Evolutionary conservation across 2,888 invertebrate genomes (phyloP), one percentile per base, ranked within the genome.

Genomic region (Tricholauxania praeusta): DNA sequence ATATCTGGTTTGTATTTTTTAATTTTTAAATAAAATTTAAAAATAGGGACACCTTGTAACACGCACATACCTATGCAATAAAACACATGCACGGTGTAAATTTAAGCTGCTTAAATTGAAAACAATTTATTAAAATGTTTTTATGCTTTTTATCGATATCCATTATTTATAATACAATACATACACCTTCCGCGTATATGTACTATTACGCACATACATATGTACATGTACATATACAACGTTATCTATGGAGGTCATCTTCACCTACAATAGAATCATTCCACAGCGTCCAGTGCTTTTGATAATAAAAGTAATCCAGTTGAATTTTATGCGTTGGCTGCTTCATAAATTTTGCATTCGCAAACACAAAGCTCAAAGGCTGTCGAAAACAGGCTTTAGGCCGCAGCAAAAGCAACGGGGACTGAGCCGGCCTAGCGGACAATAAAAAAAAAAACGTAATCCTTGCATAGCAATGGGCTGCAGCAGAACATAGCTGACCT

Each of bases 101-200:
- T 67, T 68, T 64, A 64, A 72, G 72, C 74, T 22, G 64, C 72
- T 74, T 69, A 72, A 74, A 74, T 69, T 39, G 72, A 64, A 59
- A 68, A 69, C 68, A 74, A 69, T 74, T 74, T 72, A 74, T 72
- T 74, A 72, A 74, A 74, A 72, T 69, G 74, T 72, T 74, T 71
- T 69, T 67, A 68, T 65, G 68, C 68, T 65, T 63, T 59, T 72
- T 70, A 72, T 67, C 69, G 64, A 74, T 52, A 68, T 72, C 63
- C 67, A 74, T 74, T 74, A 72, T 74, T 74, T 72, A 72, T 19
- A 39, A 53, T 39, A 53, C 28, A 57, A n/a, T 32, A 51, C 47
- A 28, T 66, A 28, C 52, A 63, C 49, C 59, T 22, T 73, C n/a
- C 69, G 69, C 10, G 14, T 47, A 47, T 60, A 32, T 60, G 60